Percentiles rank a stretch among this genome's conserved stretches.
Evolutionary conservation across 1,140 invertebrate species (phyloP).

Genomic region (Tyrophagus putrescentiae): DNA sequence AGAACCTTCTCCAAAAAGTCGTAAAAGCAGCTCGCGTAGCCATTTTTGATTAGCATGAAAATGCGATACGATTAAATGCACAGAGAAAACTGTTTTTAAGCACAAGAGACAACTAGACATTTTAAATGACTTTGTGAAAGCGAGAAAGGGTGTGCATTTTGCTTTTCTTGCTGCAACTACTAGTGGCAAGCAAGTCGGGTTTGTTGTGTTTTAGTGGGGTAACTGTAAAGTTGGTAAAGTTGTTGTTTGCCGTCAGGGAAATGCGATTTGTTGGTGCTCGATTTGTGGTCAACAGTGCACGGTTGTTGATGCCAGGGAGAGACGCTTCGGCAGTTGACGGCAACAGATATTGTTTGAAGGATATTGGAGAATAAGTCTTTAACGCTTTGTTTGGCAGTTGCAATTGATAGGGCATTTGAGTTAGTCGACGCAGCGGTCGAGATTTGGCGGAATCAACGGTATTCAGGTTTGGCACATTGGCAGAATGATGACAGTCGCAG

Average conservation of each 20-base stretch:
- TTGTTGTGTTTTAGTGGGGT: neutral
- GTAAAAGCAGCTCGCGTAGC: too few relatives aligned
- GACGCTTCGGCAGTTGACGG: neutral
- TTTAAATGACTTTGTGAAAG: slow-evolving; percentile 15
- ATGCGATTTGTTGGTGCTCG: neutral
- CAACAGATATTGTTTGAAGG: neutral
- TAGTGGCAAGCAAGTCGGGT: neutral
- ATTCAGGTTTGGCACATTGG: too few relatives aligned
- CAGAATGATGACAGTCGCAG: too few relatives aligned
- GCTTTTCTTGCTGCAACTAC: neutral
- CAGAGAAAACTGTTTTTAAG: too few relatives aligned
- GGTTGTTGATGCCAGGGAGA: neutral
- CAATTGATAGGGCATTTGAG: neutral
- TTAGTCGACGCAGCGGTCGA: neutral
- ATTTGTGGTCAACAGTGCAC: neutral
- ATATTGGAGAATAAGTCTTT: neutral
- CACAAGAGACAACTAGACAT: too few relatives aligned
- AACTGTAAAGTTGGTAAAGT: slow-evolving; percentile 2
- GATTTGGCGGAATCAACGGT: neutral
- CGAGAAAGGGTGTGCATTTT: neutral
- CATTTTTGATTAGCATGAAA: too few relatives aligned
- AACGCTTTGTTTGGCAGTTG: too few relatives aligned
- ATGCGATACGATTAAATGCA: too few relatives aligned
- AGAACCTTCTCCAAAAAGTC: too few relatives aligned
- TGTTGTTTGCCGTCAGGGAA: neutral